phyloP scores from a whole-genome alignment of 2,797 vertebrate genomes.

The Cossypha heuglini region DNA sequence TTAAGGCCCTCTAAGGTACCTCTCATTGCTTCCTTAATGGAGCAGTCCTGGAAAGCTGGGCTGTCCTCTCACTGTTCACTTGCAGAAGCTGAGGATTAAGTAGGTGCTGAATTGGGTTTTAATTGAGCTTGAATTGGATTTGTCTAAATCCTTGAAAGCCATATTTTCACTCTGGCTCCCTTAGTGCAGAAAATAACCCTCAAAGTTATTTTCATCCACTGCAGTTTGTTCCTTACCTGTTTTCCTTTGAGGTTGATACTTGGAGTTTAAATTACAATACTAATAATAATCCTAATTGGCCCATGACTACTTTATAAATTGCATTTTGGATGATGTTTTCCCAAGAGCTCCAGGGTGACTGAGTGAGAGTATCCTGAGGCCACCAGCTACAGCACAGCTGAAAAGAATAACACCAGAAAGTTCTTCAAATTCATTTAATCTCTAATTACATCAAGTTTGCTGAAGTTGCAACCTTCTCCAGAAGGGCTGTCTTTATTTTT shows the following conservation, averaged over 20 bases:
- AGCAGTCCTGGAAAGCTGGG: not conserved
- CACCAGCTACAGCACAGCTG: not conserved
- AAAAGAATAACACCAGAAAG: not conserved
- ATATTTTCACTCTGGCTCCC: not conserved
- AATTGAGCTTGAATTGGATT: constrained; percentile 37
- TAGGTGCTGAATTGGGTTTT: not conserved
- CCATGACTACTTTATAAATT: not conserved
- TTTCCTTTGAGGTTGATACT: not conserved
- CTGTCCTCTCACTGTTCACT: not conserved
- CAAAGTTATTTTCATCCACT: not conserved
- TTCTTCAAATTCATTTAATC: not conserved
- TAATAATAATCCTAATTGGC: not conserved
- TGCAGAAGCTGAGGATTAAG: constrained; percentile 12
- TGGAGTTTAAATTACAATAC: not conserved
- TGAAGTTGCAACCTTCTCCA: not conserved
- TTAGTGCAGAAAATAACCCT: not conserved
- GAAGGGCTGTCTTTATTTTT: not conserved
- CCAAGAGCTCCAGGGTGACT: not conserved
- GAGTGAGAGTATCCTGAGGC: not conserved
- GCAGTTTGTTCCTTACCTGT: not conserved
- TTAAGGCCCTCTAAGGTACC: not conserved
- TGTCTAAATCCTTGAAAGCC: not conserved
- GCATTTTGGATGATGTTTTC: not conserved
- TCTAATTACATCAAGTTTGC: not conserved
- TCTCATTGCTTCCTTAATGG: not conserved